Evolutionary conservation across 2,113 vertebrate species (phyloP), one percentile per base, ranked within the genome.

Genomic region (Chaetops frenatus): DNA sequence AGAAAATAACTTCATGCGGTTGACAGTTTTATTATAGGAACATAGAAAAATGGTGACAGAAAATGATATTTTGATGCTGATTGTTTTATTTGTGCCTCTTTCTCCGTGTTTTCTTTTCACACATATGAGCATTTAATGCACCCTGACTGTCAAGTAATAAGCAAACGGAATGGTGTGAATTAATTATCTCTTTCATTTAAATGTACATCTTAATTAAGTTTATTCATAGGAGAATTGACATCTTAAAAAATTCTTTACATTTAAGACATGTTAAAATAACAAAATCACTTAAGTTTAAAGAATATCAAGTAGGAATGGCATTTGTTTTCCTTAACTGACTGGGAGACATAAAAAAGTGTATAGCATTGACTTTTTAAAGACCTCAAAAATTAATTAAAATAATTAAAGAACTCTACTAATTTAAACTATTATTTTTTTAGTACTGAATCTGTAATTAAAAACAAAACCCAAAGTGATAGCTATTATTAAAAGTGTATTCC

Each of bases 41-140:
- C 92, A 76, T 50, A 76, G 95, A 97, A 95, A 97, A 97, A 98
- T 89, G 90, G 93, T 97, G 95, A 93, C 92, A 86, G 91, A 96
- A 98, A 97, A 96, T 66, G 8, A 40, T 95, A 95, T 97, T 97
- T 97, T 94, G 93, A 96, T 97, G 93, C 88, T 58, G 95, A 95
- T 97, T 96, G 95, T 97, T 97, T 97, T 97, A 97, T 97, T 96
- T 97, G 90, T 97, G 95, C 94, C 90, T 91, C 90, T 90, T 92
- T 81, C 51, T 67, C 71, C 12, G 2, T 93, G 87, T 96, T 96
- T 97, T 96, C 77, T 90, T 97, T 97, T 96, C 88, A 88, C 31
- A 21, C 50, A 83, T 95, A 74, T 96, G 96, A 96, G 88, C 76
- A 84, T 89, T 97, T 96, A 92, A 96, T 95, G 93, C 77, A 94